phyloP scores from a whole-genome alignment of 2,888 invertebrate species.

The Drepana falcataria region DNA sequence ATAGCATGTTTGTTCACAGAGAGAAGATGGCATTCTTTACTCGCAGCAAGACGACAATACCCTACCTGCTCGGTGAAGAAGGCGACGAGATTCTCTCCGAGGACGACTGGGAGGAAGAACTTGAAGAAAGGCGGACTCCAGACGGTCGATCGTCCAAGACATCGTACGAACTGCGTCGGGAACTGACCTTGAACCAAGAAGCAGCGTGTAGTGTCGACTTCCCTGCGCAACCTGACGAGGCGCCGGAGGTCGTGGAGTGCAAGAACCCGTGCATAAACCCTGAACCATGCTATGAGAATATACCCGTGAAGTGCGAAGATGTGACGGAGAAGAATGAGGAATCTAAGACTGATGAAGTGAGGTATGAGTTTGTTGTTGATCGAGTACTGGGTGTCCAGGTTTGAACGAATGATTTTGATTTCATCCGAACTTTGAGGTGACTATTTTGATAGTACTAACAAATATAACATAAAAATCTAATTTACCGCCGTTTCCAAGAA shows the following conservation, averaged over 20 bases:
- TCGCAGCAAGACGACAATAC: conserved; percentile 86
- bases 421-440: conserved; percentile 8
- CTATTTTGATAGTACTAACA: conserved; percentile 1
- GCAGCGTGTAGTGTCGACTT: neutral
- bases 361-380: conserved; percentile 90
- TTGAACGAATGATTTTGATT: conserved; percentile 48
- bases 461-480: too few relatives aligned
- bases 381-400: conserved; percentile 91
- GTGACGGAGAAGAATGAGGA: conserved; percentile 44
- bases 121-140: conserved; percentile 64
- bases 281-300: conserved; percentile 29
- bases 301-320: conserved; percentile 26
- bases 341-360: conserved; percentile 74
- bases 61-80: conserved; percentile 85
- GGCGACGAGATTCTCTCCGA: conserved; percentile 57
- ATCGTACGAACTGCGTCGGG: conserved; percentile 56
- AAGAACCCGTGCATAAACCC: conserved; percentile 52
- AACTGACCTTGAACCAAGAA: conserved; percentile 8
- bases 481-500: too few relatives aligned
- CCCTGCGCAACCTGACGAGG: conserved; percentile 6
- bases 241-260: conserved; percentile 49
- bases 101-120: conserved; percentile 70
- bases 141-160: conserved; percentile 71
- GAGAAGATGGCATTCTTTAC: conserved; percentile 99
- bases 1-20: conserved; percentile 73